Conservation (phyloP, 1,140 invertebrate genomes). For the Brachionus sp. region DNA sequence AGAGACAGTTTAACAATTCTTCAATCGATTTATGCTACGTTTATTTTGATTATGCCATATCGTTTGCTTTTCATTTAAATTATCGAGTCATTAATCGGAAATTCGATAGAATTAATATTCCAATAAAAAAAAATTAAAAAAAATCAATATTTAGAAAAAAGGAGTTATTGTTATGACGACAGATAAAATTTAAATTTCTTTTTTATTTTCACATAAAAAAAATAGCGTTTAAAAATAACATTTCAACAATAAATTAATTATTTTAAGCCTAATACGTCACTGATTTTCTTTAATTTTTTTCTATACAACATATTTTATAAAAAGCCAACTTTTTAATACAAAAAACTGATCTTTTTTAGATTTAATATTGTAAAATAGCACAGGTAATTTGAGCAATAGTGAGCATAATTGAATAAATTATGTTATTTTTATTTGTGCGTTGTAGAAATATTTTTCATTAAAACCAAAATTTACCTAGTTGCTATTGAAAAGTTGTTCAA, state of each 20-base stretch:
- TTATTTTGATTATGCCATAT: not conserved
- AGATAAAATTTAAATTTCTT: conserved; percentile 10
- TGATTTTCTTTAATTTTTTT: not conserved
- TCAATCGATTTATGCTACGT: conserved; percentile 9
- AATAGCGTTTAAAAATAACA: not conserved
- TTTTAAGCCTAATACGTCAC: not conserved
- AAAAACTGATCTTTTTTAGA: not conserved
- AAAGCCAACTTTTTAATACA: not conserved
- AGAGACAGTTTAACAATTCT: not conserved
- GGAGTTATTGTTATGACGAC: conserved; percentile 32
- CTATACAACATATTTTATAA: not conserved
- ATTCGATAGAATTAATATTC: conserved; percentile 15
- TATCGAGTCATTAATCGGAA: conserved; percentile 32
- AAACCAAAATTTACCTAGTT: not conserved
- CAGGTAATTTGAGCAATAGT: not conserved
- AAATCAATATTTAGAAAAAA: not conserved
- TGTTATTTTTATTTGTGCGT: not conserved
- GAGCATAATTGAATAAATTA: not conserved
- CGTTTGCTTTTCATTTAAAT: not conserved
- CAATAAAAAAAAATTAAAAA: not conserved
- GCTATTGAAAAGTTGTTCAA: not conserved
- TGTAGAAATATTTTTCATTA: not conserved
- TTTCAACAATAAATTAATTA: not conserved
- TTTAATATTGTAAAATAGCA: not conserved
- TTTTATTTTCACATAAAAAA: not conserved